phyloP scores from a whole-genome alignment of 2,888 invertebrate species.

The Oligia latruncula region DNA sequence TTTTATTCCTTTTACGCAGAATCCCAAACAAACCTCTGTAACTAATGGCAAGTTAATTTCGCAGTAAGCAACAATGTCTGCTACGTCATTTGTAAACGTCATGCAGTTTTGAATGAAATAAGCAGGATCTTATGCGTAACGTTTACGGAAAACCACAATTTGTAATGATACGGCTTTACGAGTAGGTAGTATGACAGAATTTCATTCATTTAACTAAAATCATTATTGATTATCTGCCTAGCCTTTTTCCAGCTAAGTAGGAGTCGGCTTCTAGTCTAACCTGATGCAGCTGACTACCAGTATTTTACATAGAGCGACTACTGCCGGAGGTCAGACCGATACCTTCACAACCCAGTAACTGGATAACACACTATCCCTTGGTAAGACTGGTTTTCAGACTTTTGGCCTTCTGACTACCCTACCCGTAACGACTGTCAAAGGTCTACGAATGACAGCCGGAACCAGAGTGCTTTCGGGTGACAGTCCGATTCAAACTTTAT shows the following conservation, averaged over 20 bases:
- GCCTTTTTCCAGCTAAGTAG: background rate
- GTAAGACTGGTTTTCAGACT: background rate
- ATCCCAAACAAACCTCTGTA: conserved; percentile 2
- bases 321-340: no score
- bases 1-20: conserved; percentile 3
- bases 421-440: background rate
- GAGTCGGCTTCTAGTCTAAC: background rate
- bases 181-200: conserved; percentile 11
- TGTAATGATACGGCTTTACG: background rate
- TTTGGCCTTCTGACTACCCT: background rate
- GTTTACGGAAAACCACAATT: conserved; percentile 44
- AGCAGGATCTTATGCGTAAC: conserved; percentile 14
- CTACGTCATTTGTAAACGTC: conserved; percentile 40
- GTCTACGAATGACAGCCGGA: no score
- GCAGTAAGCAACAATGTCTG: conserved; percentile 27
- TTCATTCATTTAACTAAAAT: conserved; percentile 6
- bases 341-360: background rate
- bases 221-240: no score
- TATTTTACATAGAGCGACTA: background rate
- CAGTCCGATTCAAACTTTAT: no score
- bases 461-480: no score
- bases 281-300: background rate
- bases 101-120: conserved; percentile 36
- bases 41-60: conserved; percentile 4
- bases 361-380: background rate